Percentiles rank a stretch among this genome's conserved stretches.
Conservation (phyloP, 2,797 vertebrate species). For the Acanthurus tractus region DNA sequence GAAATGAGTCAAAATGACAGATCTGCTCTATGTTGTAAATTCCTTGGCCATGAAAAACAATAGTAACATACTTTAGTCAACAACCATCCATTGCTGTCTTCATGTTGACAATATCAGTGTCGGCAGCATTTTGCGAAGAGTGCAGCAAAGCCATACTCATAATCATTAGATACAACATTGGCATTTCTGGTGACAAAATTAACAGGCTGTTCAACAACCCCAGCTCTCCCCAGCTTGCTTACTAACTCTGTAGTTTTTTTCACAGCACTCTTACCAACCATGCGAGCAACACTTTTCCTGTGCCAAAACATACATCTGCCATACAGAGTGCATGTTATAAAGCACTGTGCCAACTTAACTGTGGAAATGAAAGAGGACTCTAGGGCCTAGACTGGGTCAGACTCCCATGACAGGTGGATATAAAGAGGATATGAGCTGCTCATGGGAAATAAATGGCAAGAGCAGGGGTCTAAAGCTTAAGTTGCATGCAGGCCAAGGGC, state of each 20-base stretch:
- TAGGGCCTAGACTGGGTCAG: constrained; percentile 36
- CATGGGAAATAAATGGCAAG: constrained; percentile 23
- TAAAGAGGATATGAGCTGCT: constrained; percentile 51
- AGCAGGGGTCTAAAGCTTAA: constrained; percentile 28
- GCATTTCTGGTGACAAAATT: constrained; percentile 40
- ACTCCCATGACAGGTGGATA: constrained; percentile 62
- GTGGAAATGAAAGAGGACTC: constrained; percentile 50
- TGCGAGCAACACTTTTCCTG: constrained; percentile 28
- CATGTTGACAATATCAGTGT: constrained; percentile 25
- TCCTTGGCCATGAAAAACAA: background rate
- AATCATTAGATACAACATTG: constrained; percentile 17
- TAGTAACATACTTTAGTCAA: background rate
- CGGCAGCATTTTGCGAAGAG: constrained; percentile 22
- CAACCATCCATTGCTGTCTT: constrained; percentile 10
- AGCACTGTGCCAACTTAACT: constrained; percentile 57
- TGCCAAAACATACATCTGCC: constrained; percentile 59
- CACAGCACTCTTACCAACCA: constrained; percentile 25
- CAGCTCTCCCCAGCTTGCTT: constrained; percentile 20
- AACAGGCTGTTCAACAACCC: constrained; percentile 28
- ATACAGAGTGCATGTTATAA: constrained; percentile 41
- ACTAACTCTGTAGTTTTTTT: constrained; percentile 45
- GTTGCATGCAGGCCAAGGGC: constrained; percentile 17
- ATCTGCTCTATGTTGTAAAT: constrained; percentile 3
- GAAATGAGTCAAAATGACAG: background rate
- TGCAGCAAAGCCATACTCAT: constrained; percentile 27